phyloP scores from a whole-genome alignment of 2,113 vertebrate species.

The Notothenia coriiceps region DNA sequence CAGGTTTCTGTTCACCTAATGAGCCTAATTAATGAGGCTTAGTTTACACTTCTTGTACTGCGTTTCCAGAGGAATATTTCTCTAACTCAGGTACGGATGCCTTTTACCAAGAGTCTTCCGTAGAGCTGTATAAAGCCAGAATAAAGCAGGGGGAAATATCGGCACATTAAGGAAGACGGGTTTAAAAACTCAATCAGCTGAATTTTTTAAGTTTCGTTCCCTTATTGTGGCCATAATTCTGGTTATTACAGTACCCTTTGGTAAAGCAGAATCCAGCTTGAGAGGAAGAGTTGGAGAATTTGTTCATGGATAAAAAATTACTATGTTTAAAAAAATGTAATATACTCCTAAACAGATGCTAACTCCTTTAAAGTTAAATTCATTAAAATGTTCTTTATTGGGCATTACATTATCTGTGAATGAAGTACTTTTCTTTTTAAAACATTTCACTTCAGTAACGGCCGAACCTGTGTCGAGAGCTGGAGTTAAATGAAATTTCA shows the following conservation, averaged over 20 bases:
- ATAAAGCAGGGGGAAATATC: no score
- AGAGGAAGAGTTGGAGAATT: background rate
- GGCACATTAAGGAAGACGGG: no score
- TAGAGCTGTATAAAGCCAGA: no score
- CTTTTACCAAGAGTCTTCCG: background rate
- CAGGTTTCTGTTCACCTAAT: slow-evolving; percentile 82
- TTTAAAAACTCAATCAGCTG: no score
- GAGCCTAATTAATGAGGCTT: slow-evolving; percentile 78
- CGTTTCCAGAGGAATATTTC: slow-evolving; percentile 31
- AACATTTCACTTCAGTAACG: no score
- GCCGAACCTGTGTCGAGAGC: no score
- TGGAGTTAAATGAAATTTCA: no score
- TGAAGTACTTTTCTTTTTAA: no score
- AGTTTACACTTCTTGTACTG: slow-evolving; percentile 45
- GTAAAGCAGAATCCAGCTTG: background rate
- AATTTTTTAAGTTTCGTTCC: no score
- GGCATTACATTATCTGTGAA: background rate
- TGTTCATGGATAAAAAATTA: background rate
- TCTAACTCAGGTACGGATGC: slow-evolving; percentile 4
- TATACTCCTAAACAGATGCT: background rate
- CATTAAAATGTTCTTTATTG: background rate
- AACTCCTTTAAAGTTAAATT: no score
- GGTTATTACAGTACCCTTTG: background rate
- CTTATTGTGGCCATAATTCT: background rate
- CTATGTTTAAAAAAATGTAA: background rate